phyloP scores from a whole-genome alignment of 2,888 invertebrate genomes.

The Stomorhina lunata region DNA sequence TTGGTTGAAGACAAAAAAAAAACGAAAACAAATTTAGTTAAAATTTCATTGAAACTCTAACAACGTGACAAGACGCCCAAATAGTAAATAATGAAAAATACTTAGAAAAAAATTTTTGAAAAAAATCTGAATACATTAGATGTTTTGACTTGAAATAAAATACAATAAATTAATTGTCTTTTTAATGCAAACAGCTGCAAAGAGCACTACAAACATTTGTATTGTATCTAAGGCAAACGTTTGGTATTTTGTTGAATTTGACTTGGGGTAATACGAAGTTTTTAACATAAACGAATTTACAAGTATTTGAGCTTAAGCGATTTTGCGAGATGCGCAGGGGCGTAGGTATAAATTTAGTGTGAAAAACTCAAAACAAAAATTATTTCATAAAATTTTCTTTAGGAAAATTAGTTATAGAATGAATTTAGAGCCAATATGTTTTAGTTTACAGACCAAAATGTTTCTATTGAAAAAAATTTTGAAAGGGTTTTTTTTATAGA shows the following conservation, averaged over 20 bases:
- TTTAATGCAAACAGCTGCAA: conserved; percentile 35
- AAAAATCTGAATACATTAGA: conserved; percentile 4
- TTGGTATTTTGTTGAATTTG: conserved; percentile 44
- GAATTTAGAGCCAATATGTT: too few relatives aligned
- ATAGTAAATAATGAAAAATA: conserved; percentile 27
- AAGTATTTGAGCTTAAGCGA: too few relatives aligned
- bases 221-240: background rate
- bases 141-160: conserved; percentile 15
- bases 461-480: too few relatives aligned
- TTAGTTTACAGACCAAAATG: too few relatives aligned
- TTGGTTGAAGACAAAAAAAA: background rate
- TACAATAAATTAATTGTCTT: background rate
- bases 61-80: conserved; percentile 65
- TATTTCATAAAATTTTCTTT: too few relatives aligned
- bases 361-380: too few relatives aligned
- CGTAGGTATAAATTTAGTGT: too few relatives aligned
- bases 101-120: background rate
- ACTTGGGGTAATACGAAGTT: too few relatives aligned
- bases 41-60: conserved; percentile 49
- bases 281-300: too few relatives aligned
- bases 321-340: too few relatives aligned
- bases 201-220: conserved; percentile 4
- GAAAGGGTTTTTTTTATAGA: too few relatives aligned
- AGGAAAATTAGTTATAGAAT: too few relatives aligned
- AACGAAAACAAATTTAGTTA: background rate